phyloP scores from a whole-genome alignment of 2,888 invertebrate species.

The Dasypolia templi region DNA sequence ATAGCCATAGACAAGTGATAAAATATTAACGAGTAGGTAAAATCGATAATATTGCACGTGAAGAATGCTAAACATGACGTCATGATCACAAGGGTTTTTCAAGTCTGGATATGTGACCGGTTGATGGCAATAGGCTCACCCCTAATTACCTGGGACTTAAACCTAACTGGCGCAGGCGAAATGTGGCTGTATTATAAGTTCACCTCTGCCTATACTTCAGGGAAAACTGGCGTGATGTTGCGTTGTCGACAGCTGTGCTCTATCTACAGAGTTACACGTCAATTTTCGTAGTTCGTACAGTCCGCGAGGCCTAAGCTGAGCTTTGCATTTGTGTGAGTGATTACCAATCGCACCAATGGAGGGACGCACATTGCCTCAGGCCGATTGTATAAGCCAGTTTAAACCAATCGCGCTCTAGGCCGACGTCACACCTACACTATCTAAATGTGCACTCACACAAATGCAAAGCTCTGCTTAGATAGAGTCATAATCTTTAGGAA shows the following conservation, averaged over 20 bases:
- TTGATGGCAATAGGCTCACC: background rate
- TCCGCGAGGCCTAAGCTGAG: too few species aligned
- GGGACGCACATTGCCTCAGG: too few species aligned
- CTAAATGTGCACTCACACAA: too few species aligned
- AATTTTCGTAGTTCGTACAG: conserved; percentile 44
- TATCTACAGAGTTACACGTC: conserved; percentile 3
- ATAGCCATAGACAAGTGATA: background rate
- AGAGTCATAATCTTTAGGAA: conserved; percentile 25
- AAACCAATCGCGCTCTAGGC: too few species aligned
- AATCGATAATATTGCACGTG: conserved; percentile 4
- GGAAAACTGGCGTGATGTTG: background rate
- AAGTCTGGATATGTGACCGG: background rate
- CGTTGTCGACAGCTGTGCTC: conserved; percentile 2
- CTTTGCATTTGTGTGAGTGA: too few species aligned
- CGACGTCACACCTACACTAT: too few species aligned
- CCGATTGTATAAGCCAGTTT: too few species aligned
- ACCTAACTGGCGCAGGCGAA: background rate
- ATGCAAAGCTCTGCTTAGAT: too few species aligned
- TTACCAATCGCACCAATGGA: too few species aligned
- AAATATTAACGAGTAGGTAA: conserved; percentile 1
- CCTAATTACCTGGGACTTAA: background rate
- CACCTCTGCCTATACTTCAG: background rate
- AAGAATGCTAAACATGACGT: background rate
- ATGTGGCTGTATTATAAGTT: background rate
- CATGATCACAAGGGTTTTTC: background rate